These are phyloP conservation scores for Alviniconcha strummeri DNA, from an alignment of 2,888 invertebrate genomes.

Conservation along the genomic window DNA sequence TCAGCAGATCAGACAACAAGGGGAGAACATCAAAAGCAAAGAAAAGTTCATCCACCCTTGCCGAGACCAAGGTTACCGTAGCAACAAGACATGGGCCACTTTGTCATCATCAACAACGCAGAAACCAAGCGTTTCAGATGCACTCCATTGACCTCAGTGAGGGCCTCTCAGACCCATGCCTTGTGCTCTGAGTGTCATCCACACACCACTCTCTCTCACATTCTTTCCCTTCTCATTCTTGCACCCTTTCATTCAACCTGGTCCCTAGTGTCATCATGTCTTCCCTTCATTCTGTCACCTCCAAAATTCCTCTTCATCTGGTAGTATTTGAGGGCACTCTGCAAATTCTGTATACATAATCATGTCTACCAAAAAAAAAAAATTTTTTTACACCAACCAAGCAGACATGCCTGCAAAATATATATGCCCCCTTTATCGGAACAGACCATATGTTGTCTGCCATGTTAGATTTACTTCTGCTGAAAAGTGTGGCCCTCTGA, in stretches of 20 bases:
- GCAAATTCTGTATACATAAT: too few species aligned
- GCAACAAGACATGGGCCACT: slow-evolving; percentile 36
- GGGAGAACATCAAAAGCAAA: slow-evolving; percentile 22
- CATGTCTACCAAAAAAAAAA: too few species aligned
- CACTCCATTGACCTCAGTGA: slow-evolving; percentile 49
- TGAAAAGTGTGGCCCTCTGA: too few species aligned
- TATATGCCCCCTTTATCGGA: too few species aligned
- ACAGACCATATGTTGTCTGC: too few species aligned
- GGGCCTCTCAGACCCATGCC: slow-evolving; percentile 39
- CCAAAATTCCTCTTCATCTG: too few species aligned
- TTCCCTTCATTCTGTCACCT: not conserved
- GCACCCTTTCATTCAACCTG: slow-evolving; percentile 25
- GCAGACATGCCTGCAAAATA: too few species aligned
- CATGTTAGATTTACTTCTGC: too few species aligned
- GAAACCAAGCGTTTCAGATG: slow-evolving; percentile 50
- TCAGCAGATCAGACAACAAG: not conserved
- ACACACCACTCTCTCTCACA: slow-evolving; percentile 13
- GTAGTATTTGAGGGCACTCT: too few species aligned
- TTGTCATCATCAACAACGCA: slow-evolving; percentile 50
- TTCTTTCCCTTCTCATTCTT: slow-evolving; percentile 23
- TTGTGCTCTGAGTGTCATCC: slow-evolving; percentile 22
- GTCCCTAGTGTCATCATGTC: slow-evolving; percentile 49
- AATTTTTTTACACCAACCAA: too few species aligned
- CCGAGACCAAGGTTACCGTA: slow-evolving; percentile 17
- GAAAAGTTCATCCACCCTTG: slow-evolving; percentile 18